These are phyloP conservation scores for Ariolimax columbianus DNA, from an alignment of 2,888 invertebrate genomes.

Conservation along the genomic window DNA sequence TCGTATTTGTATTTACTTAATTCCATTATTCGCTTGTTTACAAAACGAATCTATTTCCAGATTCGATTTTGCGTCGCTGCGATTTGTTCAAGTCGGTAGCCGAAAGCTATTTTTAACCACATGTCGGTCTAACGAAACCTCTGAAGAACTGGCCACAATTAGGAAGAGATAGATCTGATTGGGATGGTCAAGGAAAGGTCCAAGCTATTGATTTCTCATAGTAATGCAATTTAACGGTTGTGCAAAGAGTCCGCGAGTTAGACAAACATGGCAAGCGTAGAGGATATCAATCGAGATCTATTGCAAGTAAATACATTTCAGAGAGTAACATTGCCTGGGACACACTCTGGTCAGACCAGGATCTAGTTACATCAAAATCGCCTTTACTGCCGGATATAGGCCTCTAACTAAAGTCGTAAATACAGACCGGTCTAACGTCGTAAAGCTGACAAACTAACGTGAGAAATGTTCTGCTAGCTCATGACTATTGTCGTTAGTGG, in stretches of 20 bases:
- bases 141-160: not conserved
- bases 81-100: too few relatives aligned
- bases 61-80: too few relatives aligned
- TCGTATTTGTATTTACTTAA: too few relatives aligned
- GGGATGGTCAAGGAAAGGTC: not conserved
- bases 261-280: constrained; percentile 14
- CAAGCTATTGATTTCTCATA: constrained; percentile 20
- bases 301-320: not conserved
- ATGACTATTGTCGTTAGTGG: too few relatives aligned
- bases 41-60: too few relatives aligned
- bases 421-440: not conserved
- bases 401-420: not conserved
- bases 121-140: not conserved
- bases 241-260: not conserved
- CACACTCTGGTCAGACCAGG: constrained; percentile 15
- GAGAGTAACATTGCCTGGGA: not conserved
- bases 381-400: not conserved
- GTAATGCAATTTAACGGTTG: constrained; percentile 29
- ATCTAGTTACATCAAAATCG: not conserved
- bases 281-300: constrained; percentile 10
- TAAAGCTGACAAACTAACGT: not conserved
- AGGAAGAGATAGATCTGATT: not conserved
- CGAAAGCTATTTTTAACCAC: too few relatives aligned
- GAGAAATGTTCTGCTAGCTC: too few relatives aligned
- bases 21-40: too few relatives aligned